Evolutionary conservation across 2,113 vertebrate genomes (phyloP), one percentile per base, ranked within the genome.

Genomic region (Regulus satrapa): DNA sequence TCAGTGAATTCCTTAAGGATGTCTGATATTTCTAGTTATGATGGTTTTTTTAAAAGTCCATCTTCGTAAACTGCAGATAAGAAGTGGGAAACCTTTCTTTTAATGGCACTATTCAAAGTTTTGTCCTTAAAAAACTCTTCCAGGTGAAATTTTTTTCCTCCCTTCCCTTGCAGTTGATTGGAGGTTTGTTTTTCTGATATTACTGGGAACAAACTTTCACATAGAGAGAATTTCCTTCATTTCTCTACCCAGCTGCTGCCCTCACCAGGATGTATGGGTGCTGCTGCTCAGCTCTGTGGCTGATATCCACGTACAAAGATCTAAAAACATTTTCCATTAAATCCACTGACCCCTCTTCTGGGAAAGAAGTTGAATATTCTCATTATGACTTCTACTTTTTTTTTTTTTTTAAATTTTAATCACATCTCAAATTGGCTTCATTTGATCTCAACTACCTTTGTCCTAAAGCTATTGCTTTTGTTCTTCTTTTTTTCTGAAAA

Each of bases 401-500:
- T 13, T 8, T n/a, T 32, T 49, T 12, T 25, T 62, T 56, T 15
- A 5, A 8, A 36, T 25, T 61, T 75, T 34, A 75, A 91, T 73
- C 64, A 81, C 18, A 11, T 43, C 58, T 78, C 46, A 52, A 64
- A 76, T 56, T 18, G 23, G 19, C 61, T 89, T 92, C 14, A 48
- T 63, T 73, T 87, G 13, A 85, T 94, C 48, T 66, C 2, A 1
- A 6, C 29, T 41, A 54, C 48, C 31, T 87, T 78, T 85, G 88
- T 66, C 56, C 79, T 71, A 58, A 38, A 46, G 71, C 29, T 41
- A 18, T 77, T 5, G 18, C 21, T 82, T 87, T 76, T 55, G 54
- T 63, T 67, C 64, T 76, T 89, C 34, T 63, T 81, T 88, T 81
- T 88, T 82, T 72, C 56, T 88, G 66, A 80, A 84, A 91, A 51